Evolutionary conservation across 35 echinoderm and acorn worm species (phyloP), one percentile per base, ranked within the genome.

Genomic region (Apostichopus japonicus): DNA sequence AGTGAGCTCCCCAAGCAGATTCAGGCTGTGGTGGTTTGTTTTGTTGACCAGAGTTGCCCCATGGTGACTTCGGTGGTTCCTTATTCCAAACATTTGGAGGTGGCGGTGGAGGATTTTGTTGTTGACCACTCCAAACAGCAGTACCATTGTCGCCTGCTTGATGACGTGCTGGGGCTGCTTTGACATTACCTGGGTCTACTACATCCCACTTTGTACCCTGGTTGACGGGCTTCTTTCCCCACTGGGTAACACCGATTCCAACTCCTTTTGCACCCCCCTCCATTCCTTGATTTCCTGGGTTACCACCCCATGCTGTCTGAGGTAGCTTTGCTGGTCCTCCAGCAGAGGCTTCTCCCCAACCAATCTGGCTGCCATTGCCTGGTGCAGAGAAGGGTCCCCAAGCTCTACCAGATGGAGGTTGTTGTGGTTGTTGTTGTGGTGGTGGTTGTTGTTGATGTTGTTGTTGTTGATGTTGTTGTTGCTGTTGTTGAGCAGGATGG

Each of bases 201-300:
- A 86, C 92, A 24, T 95, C 96, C 96, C 96, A 98, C 15, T 70
- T 72, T 51, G 86, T 94, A 62, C 81, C 81, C 56, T 56, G 81
- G 51, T 84, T 84, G 51, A 84, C 57, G 19, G 81, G 54, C 81
- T 23, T 84, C 81, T 84, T 84, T 57, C 81, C 96, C 96, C 96
- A 98, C 4, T 81, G 88, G 25, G 76, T 91, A 54, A 23, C 14
- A 23, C 55, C 21, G 17, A 52, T 55, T 5, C 22, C 55, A 17
- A 87, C 4, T 25, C 83, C 83, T 65, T 87, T 87, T 22, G 52
- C 10, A 6, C 54, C 52, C 27, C 72, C 27, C 17, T 55, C 52
- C 33, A 91, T 55, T n/a, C 44, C 55, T 56, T 59, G 76, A 17
- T 24, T 70, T 51, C 57, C 67, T 23, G 54, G 27, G 55, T 92